Conservation (phyloP, 2,888 invertebrate species). For the Mimas tiliae region DNA sequence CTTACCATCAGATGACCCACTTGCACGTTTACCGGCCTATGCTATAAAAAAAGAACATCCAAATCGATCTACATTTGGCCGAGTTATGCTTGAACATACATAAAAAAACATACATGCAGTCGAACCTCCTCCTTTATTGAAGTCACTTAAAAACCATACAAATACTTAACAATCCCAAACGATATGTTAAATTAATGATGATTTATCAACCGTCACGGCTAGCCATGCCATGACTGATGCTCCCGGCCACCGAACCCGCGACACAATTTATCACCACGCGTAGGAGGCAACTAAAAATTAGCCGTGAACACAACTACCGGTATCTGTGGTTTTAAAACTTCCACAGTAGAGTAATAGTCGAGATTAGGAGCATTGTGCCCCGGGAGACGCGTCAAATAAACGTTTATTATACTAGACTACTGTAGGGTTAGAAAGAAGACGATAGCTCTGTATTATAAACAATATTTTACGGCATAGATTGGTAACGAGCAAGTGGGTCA, state of each 20-base stretch:
- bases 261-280: slow-evolving; percentile 48
- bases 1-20: too few species aligned
- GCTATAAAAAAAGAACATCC: too few species aligned
- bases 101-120: too few species aligned
- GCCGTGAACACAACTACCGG: slow-evolving; percentile 71
- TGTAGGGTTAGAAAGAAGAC: slow-evolving; percentile 32
- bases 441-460: neutral
- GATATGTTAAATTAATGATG: slow-evolving; percentile 14
- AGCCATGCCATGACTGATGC: slow-evolving; percentile 39
- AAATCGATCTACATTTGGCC: too few species aligned
- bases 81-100: too few species aligned
- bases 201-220: neutral
- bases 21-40: too few species aligned
- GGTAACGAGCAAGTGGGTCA: too few species aligned
- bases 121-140: too few species aligned
- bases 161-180: neutral
- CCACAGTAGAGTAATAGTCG: slow-evolving; percentile 74
- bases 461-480: too few species aligned
- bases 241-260: slow-evolving; percentile 12
- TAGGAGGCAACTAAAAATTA: slow-evolving; percentile 80
- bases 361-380: slow-evolving; percentile 79
- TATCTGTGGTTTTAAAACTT: slow-evolving; percentile 67
- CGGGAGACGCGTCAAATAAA: slow-evolving; percentile 68
- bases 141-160: too few species aligned
- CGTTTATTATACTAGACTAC: slow-evolving; percentile 71